Conservation (phyloP, 1,140 invertebrate species). For the Habropoda laboriosa region DNA sequence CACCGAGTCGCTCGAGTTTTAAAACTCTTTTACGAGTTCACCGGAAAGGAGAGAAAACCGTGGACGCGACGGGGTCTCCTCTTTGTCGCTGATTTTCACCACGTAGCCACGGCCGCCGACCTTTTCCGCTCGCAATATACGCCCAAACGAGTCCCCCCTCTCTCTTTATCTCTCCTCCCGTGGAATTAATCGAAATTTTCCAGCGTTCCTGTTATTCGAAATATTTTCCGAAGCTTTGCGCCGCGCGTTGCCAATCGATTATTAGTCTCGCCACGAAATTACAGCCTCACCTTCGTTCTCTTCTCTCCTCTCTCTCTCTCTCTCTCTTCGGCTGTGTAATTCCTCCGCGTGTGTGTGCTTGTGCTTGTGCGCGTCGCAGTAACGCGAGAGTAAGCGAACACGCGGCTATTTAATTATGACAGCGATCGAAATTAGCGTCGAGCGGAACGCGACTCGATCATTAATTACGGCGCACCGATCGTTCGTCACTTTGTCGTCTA, state of each 20-base stretch:
- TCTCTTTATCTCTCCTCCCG: too few relatives aligned
- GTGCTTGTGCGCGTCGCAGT: too few relatives aligned
- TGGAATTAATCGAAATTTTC: slow-evolving; percentile 47
- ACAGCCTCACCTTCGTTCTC: neutral
- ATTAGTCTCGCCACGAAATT: slow-evolving; percentile 27
- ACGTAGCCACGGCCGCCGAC: neutral
- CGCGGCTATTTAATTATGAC: slow-evolving; percentile 48
- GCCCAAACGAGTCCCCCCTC: slow-evolving; percentile 11
- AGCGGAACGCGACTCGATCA: slow-evolving; percentile 12
- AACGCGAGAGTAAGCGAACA: neutral
- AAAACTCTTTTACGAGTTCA: slow-evolving; percentile 65
- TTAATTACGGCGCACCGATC: slow-evolving; percentile 40
- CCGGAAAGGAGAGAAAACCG: slow-evolving; percentile 55
- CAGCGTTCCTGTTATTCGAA: slow-evolving; percentile 21
- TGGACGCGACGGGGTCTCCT: neutral
- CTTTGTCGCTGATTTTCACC: slow-evolving; percentile 45
- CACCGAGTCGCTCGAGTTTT: slow-evolving; percentile 50
- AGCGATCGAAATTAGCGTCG: slow-evolving; percentile 46
- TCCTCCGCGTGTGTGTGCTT: neutral
- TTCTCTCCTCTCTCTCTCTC: neutral
- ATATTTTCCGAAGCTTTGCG: slow-evolving; percentile 29
- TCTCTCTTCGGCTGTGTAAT: too few relatives aligned
- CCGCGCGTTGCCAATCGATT: slow-evolving; percentile 5
- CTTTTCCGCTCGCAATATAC: neutral
- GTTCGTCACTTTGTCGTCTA: slow-evolving; percentile 43